phyloP scores from a whole-genome alignment of 2,113 vertebrate species.

The Sebastes schlegelii region DNA sequence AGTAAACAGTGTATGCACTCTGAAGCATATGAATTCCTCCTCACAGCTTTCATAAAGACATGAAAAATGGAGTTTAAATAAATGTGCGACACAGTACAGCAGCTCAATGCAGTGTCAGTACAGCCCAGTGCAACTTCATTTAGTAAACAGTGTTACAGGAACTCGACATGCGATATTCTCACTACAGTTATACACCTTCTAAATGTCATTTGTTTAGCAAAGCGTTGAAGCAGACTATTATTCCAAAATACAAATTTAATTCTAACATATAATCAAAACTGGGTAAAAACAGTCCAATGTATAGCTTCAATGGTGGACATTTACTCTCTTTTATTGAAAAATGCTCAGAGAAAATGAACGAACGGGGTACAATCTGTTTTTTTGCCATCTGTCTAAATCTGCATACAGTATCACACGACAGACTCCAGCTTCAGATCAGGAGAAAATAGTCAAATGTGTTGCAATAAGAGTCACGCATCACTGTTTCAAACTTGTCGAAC shows the following conservation, averaged over 20 bases:
- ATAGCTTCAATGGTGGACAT: not conserved
- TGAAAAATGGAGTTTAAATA: not conserved
- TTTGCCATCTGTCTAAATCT: not conserved
- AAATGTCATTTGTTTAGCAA: not conserved
- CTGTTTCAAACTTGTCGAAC: conserved; percentile 19
- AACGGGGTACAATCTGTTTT: not conserved
- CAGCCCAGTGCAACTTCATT: not conserved
- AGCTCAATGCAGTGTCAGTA: not conserved
- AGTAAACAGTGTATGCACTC: conserved; percentile 1
- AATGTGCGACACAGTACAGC: not conserved
- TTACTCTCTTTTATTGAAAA: not conserved
- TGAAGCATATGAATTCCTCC: not conserved
- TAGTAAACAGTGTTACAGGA: too few species aligned
- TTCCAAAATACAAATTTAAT: not conserved
- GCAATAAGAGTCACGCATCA: not conserved
- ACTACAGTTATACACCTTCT: too few species aligned
- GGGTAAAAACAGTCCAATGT: not conserved
- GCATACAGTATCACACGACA: not conserved
- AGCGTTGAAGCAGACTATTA: not conserved
- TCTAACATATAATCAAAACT: not conserved
- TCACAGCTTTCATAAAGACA: not conserved
- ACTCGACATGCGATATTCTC: too few species aligned
- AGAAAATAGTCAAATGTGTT: conserved; percentile 3
- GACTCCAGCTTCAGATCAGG: not conserved
- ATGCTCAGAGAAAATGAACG: not conserved